phyloP scores from a whole-genome alignment of 2,888 invertebrate species.

The Drosophila kambysellisi region DNA sequence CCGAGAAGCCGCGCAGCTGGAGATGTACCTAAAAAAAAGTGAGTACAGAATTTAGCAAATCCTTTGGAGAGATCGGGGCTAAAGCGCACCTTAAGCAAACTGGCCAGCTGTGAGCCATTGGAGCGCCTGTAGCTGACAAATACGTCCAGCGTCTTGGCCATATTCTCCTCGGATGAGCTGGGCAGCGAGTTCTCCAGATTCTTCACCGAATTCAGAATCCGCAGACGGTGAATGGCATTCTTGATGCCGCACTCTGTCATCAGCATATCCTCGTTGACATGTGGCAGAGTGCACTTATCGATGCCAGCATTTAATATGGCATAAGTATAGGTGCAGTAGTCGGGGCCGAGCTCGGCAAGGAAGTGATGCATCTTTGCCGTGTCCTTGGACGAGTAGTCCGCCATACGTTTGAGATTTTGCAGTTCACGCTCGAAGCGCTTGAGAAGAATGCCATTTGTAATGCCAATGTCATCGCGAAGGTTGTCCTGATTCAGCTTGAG shows the following conservation, averaged over 20 bases:
- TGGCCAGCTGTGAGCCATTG: constrained; percentile 98
- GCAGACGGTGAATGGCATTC: constrained; percentile 97
- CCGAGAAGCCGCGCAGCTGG: constrained; percentile 97
- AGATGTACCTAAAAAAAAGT: constrained; percentile 90
- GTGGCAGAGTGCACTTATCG: constrained; percentile 94
- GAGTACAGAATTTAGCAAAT: background rate
- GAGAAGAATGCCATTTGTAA: constrained; percentile 96
- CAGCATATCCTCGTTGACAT: constrained; percentile 96
- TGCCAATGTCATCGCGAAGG: constrained; percentile 95
- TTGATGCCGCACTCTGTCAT: constrained; percentile 94
- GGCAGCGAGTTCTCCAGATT: constrained; percentile 87
- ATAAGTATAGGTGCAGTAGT: constrained; percentile 98
- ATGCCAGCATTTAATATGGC: constrained; percentile 98
- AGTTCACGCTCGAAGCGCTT: constrained; percentile 97
- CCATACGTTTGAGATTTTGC: constrained; percentile 96
- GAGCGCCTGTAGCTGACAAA: constrained; percentile 99
- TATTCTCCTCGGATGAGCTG: constrained; percentile 90
- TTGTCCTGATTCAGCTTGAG: constrained; percentile 96
- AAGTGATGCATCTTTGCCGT: constrained; percentile 95
- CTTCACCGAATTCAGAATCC: constrained; percentile 95
- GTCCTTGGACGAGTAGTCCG: constrained; percentile 98
- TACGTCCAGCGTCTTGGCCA: constrained; percentile 96
- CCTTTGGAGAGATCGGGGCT: background rate
- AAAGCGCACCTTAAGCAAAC: constrained; percentile 90
- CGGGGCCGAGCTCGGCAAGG: constrained; percentile 92